Evolutionary conservation across 2,888 invertebrate species (phyloP), one percentile per base, ranked within the genome.

Genomic region (Craniophora ligustri): DNA sequence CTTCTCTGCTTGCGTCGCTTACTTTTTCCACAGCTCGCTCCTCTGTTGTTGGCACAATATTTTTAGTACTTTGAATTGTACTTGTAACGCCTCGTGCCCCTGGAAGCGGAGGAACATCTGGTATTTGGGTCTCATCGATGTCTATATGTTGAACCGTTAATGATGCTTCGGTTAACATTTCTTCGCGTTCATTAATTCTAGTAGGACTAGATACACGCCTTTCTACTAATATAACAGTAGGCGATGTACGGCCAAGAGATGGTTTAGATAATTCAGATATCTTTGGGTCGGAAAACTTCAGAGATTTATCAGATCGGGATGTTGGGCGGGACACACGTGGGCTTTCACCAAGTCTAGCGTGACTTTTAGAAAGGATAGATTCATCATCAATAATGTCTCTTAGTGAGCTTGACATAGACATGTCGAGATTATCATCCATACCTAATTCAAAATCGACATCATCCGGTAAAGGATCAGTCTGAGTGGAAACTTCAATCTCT

Each of bases 401-500:
- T 46, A 93, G 76, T 1, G 92, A 93, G 70, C 91, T 92, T n/a
- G 91, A 88, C 78, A 92, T 88, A 5, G 94, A 94, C 31, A 91
- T 64, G 51, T 93, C 90, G 30, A 92, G 67, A 75, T 90, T 87
- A 61, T 92, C 94, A 60, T 94, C 93, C 50, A 92, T 79, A 14
- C 94, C 89, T 69, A 94, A 88, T 77, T 96, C 96, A 78, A 95
- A 95, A 64, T 95, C 94, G 53, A 96, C 95, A 72, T 97, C 97
- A 72, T 97, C 97, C 0, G 97, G 97, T 34, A 97, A 84, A 0
- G 97, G 97, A 86, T 98, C 97, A 0, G 97, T 98, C 88, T 98
- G 97, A 0, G 97, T 97, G 0, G 97, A 97, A 4, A 96, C 96
- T 78, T 96, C 96, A 16, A 95, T 95, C 86, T 97, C 97, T 58